These are phyloP conservation scores for Botia kubotai DNA, from an alignment of 2,797 vertebrate species.

Conservation along the genomic window DNA sequence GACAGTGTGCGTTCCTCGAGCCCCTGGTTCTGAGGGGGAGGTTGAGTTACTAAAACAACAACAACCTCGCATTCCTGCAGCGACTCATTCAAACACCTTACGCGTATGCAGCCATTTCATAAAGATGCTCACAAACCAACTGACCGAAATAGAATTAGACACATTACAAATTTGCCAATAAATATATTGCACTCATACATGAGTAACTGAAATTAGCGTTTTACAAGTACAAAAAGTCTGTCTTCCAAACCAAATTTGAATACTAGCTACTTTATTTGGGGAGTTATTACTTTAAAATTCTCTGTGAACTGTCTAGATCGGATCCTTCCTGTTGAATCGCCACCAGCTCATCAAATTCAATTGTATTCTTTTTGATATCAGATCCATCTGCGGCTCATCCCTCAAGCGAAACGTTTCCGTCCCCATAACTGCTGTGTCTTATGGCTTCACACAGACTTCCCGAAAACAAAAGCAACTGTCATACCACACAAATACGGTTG, in stretches of 20 bases:
- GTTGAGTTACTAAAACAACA: constrained; percentile 38
- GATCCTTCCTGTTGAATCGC: constrained; percentile 1
- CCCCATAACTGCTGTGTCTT: constrained; percentile 1
- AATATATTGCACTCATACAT: no score
- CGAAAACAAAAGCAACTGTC: neutral
- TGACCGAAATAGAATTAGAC: neutral
- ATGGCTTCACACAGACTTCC: constrained; percentile 14
- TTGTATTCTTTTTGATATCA: constrained; percentile 8
- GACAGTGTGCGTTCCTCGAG: neutral
- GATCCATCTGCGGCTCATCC: constrained; percentile 33
- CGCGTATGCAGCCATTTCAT: neutral
- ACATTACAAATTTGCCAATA: neutral
- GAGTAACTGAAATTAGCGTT: neutral
- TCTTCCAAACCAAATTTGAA: no score
- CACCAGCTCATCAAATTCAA: constrained; percentile 19
- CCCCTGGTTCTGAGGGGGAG: neutral
- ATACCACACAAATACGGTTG: neutral
- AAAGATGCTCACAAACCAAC: constrained; percentile 2
- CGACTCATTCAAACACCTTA: neutral
- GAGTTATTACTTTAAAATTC: neutral
- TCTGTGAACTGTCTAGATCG: neutral
- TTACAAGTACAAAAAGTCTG: no score
- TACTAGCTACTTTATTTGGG: neutral
- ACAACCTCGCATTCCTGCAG: constrained; percentile 43
- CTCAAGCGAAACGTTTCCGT: constrained; percentile 1